Conservation (phyloP, 2,797 vertebrate genomes). For the Peromyscus aztecus region DNA sequence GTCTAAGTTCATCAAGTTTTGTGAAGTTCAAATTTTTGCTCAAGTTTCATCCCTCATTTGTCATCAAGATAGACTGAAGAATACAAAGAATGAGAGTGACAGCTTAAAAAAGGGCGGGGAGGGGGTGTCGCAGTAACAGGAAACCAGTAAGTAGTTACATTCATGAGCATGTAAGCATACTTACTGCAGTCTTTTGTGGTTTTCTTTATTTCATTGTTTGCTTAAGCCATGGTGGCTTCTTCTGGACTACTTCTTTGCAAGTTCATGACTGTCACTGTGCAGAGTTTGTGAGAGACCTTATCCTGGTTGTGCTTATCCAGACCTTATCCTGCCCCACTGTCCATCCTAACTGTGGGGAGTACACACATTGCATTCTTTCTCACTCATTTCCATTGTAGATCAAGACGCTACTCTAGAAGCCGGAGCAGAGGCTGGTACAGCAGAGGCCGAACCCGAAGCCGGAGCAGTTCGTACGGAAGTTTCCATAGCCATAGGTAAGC, state of each 20-base stretch:
- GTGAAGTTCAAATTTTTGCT: neutral
- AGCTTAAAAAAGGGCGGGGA: neutral
- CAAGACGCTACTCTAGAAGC: constrained; percentile 95
- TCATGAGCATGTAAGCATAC: neutral
- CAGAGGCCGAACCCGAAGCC: constrained; percentile 89
- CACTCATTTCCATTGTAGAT: constrained; percentile 73
- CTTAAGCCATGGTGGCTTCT: neutral
- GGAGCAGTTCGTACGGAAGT: constrained; percentile 94
- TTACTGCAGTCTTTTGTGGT: neutral
- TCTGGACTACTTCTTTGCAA: neutral
- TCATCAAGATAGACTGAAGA: neutral
- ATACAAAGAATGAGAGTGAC: neutral
- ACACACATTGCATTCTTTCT: neutral
- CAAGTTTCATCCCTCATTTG: neutral
- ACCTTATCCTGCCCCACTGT: neutral
- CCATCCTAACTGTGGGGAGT: neutral
- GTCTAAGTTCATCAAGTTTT: neutral
- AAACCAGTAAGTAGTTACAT: neutral
- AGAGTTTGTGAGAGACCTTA: neutral
- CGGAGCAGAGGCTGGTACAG: constrained; percentile 92
- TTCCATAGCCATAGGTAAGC: constrained; percentile 91
- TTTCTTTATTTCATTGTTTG: too few species aligned
- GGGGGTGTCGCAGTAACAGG: neutral
- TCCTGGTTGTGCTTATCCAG: neutral
- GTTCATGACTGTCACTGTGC: neutral